Conservation (phyloP, 2,113 vertebrate species). For the Coturnix japonica region DNA sequence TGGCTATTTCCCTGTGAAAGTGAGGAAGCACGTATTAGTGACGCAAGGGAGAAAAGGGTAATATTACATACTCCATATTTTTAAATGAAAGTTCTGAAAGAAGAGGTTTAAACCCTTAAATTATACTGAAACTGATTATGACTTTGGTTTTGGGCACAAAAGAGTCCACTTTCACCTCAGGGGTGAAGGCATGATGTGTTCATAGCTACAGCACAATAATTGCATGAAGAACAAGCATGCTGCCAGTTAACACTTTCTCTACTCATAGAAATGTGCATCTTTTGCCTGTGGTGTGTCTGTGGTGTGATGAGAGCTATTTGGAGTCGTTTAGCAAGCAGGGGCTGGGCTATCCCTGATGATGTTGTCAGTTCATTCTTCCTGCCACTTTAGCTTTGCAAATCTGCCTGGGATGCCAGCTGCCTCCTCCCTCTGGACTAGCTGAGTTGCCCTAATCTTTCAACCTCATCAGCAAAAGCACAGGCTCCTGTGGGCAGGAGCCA, state of each 20-base stretch:
- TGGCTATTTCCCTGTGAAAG: conserved; percentile 12
- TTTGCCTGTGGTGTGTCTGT: background rate
- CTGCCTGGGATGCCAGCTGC: background rate
- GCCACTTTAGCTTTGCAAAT: fast-evolving
- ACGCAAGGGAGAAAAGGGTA: background rate
- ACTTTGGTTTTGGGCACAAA: background rate
- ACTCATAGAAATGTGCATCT: fast-evolving
- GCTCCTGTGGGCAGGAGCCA: background rate
- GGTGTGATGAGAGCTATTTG: background rate
- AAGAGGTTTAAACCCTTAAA: background rate
- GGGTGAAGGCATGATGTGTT: background rate
- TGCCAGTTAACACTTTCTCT: background rate
- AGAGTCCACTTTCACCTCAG: background rate
- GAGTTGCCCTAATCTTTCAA: background rate
- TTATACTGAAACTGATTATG: background rate
- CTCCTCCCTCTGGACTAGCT: background rate
- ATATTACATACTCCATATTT: conserved; percentile 31
- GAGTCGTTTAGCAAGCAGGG: background rate
- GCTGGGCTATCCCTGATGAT: background rate
- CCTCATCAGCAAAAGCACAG: background rate
- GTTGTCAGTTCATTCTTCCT: background rate
- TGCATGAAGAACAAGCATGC: background rate
- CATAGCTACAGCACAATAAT: background rate
- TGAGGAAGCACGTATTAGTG: background rate
- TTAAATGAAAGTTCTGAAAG: background rate